Percentiles rank a stretch among this genome's conserved stretches.
Conservation (phyloP, 2,113 vertebrate species). For the Beaufortia kweichowensis region DNA sequence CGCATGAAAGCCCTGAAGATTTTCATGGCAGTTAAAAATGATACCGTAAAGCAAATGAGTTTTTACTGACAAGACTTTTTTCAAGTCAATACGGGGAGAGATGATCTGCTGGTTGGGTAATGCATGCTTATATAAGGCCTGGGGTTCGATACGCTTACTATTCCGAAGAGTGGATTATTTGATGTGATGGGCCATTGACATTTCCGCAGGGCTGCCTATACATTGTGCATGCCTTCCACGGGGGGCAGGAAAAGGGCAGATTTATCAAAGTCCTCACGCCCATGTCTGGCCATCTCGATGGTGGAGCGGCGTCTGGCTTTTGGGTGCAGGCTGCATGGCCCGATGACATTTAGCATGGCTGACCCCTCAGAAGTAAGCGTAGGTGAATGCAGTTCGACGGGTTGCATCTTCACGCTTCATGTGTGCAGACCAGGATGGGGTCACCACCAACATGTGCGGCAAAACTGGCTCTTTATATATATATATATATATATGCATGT, state of each 20-base stretch:
- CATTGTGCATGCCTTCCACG: conserved; percentile 69
- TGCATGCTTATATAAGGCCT: conserved; percentile 56
- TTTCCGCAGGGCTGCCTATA: conserved; percentile 66
- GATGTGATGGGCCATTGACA: conserved; percentile 73
- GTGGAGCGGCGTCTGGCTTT: conserved; percentile 51
- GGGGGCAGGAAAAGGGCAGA: conserved; percentile 65
- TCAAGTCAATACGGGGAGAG: conserved; percentile 38
- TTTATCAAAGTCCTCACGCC: conserved; percentile 69
- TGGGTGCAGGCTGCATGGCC: conserved; percentile 54
- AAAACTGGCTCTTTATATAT: neutral
- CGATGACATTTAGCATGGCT: conserved; percentile 73
- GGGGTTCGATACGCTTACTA: conserved; percentile 61
- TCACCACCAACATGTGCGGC: neutral
- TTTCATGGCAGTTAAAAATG: conserved; percentile 56
- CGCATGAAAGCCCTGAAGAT: conserved; percentile 8
- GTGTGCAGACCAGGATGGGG: conserved; percentile 5
- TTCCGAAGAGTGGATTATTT: conserved; percentile 63
- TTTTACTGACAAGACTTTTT: conserved; percentile 42
- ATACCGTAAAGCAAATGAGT: conserved; percentile 63
- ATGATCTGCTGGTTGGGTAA: conserved; percentile 59
- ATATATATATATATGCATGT: neutral
- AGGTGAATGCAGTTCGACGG: conserved; percentile 59
- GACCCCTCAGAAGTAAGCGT: conserved; percentile 65
- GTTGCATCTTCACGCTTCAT: conserved; percentile 30
- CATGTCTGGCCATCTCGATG: conserved; percentile 50